phyloP scores from a whole-genome alignment of 2,113 vertebrate genomes.

The Podiceps cristatus region DNA sequence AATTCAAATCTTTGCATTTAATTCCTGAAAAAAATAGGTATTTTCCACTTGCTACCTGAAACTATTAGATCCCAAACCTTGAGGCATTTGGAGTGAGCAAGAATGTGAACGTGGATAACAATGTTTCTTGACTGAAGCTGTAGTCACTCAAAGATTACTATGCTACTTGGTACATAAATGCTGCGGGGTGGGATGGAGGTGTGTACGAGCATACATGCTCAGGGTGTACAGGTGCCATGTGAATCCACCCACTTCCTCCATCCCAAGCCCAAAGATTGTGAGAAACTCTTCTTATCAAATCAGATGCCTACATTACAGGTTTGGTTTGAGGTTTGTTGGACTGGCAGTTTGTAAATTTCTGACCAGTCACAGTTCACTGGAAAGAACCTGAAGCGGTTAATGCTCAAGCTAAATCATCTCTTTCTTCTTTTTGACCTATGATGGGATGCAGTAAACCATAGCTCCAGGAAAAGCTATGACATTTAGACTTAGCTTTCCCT shows the following conservation, averaged over 20 bases:
- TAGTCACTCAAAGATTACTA: neutral
- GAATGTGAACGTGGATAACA: neutral
- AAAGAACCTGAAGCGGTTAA: neutral
- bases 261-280: neutral
- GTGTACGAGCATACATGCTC: neutral
- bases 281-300: neutral
- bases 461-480: neutral
- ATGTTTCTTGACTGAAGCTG: neutral
- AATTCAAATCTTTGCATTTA: neutral
- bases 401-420: neutral
- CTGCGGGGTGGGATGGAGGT: neutral
- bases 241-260: neutral
- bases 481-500: neutral
- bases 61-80: neutral
- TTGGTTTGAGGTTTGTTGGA: neutral
- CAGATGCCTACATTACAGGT: neutral
- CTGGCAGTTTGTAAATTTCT: neutral
- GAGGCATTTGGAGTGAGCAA: neutral
- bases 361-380: neutral
- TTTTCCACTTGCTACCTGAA: neutral
- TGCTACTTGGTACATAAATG: neutral
- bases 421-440: neutral
- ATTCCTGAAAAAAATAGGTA: neutral
- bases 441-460: neutral
- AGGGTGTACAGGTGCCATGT: accelerated